Base-by-base conservation (phyloP, 2,888 invertebrate genomes). In the Tachina lurida region DNA sequence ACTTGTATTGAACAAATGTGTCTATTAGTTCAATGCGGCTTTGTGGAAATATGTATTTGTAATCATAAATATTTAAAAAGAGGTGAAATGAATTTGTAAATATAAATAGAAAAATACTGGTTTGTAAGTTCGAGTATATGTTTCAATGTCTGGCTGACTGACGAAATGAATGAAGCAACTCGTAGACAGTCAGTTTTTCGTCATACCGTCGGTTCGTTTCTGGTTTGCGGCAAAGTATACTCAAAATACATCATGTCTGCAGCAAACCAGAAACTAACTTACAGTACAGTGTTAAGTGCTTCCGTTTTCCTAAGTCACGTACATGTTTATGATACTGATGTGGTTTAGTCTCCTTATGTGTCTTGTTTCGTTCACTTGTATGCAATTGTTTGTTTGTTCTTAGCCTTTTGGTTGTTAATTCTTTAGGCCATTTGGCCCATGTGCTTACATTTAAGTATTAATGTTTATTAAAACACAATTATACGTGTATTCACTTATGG, bases 261-360 rank as follows among this genome's bases (percentile, higher is more conserved):
- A n/a, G n/a, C n/a, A n/a, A n/a, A n/a, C n/a, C n/a, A n/a, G n/a
- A n/a, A n/a, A n/a, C n/a, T n/a, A n/a, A n/a, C n/a, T n/a, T n/a
- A n/a, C n/a, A n/a, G n/a, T n/a, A 62, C 54, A 62, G 58, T 73
- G 56, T 77, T 77, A 83, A 83, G 65, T 73, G 67, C 52, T 83
- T 83, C 83, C 77, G 83, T 71, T 77, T 52, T 43, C 67, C 60
- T 58, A 60, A 31, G 60, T 77, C 83, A 83, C 83, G 83, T 83
- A 77, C 49, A n/a, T n/a, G n/a, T n/a, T 10, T 17, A 31, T 39
- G 41, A 19, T 41, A 77, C 19, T 77, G 41, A 49, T 19, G 47
- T 68, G 41, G 10, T 58, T 70, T 68, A 17, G 17, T 3, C 12
- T 45, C 52, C 62, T 67, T 49, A 17, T 68, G 54, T 43, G 49